A percentile compares a stretch with the other conserved stretches of the same genome.
Evolutionary conservation across 2,888 invertebrate species (phyloP).

Genomic region (Chaitophorus viminalis): DNA sequence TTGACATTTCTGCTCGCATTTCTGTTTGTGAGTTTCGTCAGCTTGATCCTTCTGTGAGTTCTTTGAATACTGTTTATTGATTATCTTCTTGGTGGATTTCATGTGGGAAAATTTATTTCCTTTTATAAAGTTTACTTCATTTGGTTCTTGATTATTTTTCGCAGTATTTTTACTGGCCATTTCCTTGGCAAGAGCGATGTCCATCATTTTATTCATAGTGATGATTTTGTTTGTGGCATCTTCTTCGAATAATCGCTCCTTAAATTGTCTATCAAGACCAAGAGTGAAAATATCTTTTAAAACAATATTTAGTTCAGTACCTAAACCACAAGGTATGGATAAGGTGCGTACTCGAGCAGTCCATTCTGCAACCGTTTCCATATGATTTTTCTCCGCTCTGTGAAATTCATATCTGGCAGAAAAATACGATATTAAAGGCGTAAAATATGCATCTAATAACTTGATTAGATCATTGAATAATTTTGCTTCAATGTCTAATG

Average conservation of each 20-base stretch:
- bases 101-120: neutral
- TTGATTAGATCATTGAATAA: slow-evolving; percentile 8
- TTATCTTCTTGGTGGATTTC: slow-evolving; percentile 7
- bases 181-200: slow-evolving; percentile 28
- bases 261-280: slow-evolving; percentile 11
- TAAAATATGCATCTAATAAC: slow-evolving; percentile 28
- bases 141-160: slow-evolving; percentile 25
- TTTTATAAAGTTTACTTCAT: slow-evolving; percentile 27
- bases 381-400: slow-evolving; percentile 14
- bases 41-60: neutral
- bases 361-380: slow-evolving; percentile 20
- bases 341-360: slow-evolving; percentile 10
- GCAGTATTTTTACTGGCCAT: slow-evolving; percentile 25
- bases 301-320: slow-evolving; percentile 27
- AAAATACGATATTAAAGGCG: slow-evolving; percentile 16
- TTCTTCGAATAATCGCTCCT: slow-evolving; percentile 17
- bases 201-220: slow-evolving; percentile 5
- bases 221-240: slow-evolving; percentile 11
- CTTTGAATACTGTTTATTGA: slow-evolving; percentile 15
- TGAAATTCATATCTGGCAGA: slow-evolving; percentile 25
- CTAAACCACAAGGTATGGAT: slow-evolving; percentile 35
- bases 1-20: too few relatives aligned
- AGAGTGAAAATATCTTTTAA: slow-evolving; percentile 23
- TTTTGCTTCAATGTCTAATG: neutral
- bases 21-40: slow-evolving; percentile 3